Evolutionary conservation across 2,888 invertebrate genomes (phyloP), one percentile per base, ranked within the genome.

Genomic region (Harpagoxenus sublaevis): DNA sequence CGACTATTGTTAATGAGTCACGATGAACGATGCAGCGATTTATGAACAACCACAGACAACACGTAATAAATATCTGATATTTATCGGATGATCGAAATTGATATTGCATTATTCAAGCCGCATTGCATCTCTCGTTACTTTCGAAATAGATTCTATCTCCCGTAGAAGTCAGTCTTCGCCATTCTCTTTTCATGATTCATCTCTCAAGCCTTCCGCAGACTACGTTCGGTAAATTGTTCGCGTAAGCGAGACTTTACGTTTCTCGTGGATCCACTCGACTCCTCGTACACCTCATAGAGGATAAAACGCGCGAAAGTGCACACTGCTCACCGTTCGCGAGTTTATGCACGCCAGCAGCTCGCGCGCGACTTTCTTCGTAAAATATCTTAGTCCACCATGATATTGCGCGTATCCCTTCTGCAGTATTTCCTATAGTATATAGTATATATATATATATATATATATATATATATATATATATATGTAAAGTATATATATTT

Each of bases 101-200:
- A 71, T 79, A 70, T 48, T 51, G 45, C 71, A 48, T 79, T 79
- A 79, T 71, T 79, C 48, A 71, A 70, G 31, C 23, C 23, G 42
- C 66, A 12, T 42, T 77, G 39, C 28, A 53, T 71, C 35, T 57
- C 71, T 57, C 79, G 48, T 73, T 71, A 39, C 79, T 81, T 71
- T 71, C 60, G 73, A 66, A 57, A 81, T 48, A 60, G 71, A 51
- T 68, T 42, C 9, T 55, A 78, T 71, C 78, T 79, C 23, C n/a
- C n/a, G 5, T 39, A 23, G 57, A 70, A 63, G 57, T 79, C 68
- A 70, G 35, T 57, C 71, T 81, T 18, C 55, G 62, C 45, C 48
- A 63, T 79, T 62, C 70, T 81, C 63, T 53, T 60, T 53, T 28
- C n/a, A 60, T 82, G 79, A 81, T 60, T 83, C 83, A 82, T 81